Base-by-base conservation (phyloP, 2,888 invertebrate species). In the Eilema depressum region DNA sequence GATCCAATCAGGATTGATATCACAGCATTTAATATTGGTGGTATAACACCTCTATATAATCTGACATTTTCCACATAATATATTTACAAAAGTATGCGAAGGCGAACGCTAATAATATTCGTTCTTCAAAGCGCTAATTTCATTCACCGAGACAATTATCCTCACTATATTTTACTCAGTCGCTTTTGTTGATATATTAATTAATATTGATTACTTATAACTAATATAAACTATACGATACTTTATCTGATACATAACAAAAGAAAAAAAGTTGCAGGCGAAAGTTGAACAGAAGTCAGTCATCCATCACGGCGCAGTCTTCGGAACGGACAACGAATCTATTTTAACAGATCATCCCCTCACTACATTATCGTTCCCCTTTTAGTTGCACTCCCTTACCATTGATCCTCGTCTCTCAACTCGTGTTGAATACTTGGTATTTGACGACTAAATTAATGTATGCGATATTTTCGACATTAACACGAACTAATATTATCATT, bases 321-420 rank as follows among this genome's bases (percentile, higher is more conserved):
- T 87, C 87, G 92, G 90, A 90, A 91, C 91, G 88, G 88, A 88
- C 88, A 90, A 92, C 92, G 92, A 92, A 93, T 93, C 90, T 92
- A 93, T 93, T 93, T 91, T 88, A 92, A 91, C 92, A 90, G 92
- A 94, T 93, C 93, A 92, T 93, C 91, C 93, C 92, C 89, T 92
- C 88, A 90, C 88, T 88, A 86, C 87, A 91, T 91, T 90, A 91
- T 90, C 85, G 88, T 90, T 89, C 89, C 90, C 92, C 89, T 89
- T 89, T 88, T 84, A 84, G 84, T 84, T 87, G 76, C 77, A 75
- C 81, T 83, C 87, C 87, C 88, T 79, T 83, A 91, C 90, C 83
- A 89, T 82, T 72, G 80, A 77, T 79, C 83, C 78, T 86, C 86
- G 85, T 84, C 80, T 78, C 81, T 80, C 78, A 79, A 79, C 77